phyloP scores from a whole-genome alignment of 2,888 invertebrate genomes.

The Eutolmus rufibarbis region DNA sequence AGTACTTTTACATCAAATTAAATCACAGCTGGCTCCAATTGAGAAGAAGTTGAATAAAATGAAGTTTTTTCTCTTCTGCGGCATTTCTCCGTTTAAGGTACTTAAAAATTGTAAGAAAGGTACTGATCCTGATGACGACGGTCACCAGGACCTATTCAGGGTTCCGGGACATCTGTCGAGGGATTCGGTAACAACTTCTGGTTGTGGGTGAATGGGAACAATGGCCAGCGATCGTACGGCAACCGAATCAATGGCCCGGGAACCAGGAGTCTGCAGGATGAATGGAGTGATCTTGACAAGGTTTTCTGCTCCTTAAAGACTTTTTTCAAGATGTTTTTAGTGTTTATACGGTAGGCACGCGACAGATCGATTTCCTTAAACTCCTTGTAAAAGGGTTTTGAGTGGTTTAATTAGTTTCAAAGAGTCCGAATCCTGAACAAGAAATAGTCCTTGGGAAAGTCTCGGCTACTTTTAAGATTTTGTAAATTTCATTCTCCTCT shows the following conservation, averaged over 20 bases:
- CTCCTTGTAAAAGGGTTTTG: neutral
- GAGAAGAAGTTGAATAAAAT: neutral
- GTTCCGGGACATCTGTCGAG: conserved; percentile 25
- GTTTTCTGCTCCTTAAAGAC: neutral
- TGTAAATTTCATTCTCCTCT: neutral
- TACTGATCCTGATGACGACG: neutral
- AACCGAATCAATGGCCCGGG: neutral
- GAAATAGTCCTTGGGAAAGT: neutral
- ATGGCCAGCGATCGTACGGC: neutral
- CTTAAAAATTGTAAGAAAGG: neutral
- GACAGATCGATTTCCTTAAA: neutral
- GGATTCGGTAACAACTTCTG: conserved; percentile 22
- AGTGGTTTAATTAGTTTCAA: neutral
- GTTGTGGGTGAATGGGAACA: conserved; percentile 17
- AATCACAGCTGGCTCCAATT: conserved; percentile 26
- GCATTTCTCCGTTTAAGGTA: neutral
- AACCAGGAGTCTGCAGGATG: neutral
- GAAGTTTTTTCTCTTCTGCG: neutral
- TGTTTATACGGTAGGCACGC: neutral
- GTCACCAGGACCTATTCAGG: neutral
- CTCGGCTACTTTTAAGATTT: neutral
- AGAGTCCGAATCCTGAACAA: neutral
- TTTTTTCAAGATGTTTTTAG: neutral
- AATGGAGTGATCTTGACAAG: neutral
- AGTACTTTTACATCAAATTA: conserved; percentile 33